Percentiles rank a stretch among this genome's conserved stretches.
Conservation (phyloP, 2,888 invertebrate genomes). For the Toxonevra muliebris region DNA sequence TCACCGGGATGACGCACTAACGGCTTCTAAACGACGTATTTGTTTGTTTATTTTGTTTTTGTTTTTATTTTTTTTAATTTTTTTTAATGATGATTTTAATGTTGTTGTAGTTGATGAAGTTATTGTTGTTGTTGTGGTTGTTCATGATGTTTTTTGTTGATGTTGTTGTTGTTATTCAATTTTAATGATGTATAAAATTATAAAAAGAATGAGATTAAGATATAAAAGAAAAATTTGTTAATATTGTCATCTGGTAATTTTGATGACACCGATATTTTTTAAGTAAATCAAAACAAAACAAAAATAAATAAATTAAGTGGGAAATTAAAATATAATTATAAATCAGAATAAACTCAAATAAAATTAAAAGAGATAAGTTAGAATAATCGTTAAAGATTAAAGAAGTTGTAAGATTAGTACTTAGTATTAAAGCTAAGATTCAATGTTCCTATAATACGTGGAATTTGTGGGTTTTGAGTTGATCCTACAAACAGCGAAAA, state of each 20-base stretch:
- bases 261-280: conserved; percentile 40
- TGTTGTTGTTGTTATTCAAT: conserved; percentile 36
- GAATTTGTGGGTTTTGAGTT: too few relatives aligned
- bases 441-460: too few relatives aligned
- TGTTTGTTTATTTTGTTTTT: conserved; percentile 27
- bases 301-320: too few relatives aligned
- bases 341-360: too few relatives aligned
- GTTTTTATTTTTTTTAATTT: conserved; percentile 12
- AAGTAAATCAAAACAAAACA: conserved; percentile 21
- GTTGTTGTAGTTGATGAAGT: conserved; percentile 28
- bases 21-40: conserved; percentile 75
- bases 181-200: too few relatives aligned
- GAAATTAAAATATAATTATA: too few relatives aligned
- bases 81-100: conserved; percentile 1
- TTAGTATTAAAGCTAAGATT: too few relatives aligned
- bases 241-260: conserved; percentile 46
- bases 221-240: background rate
- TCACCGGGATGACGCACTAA: conserved; percentile 84
- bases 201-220: too few relatives aligned
- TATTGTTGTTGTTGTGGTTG: conserved; percentile 21
- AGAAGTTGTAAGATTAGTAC: too few relatives aligned
- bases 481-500: too few relatives aligned
- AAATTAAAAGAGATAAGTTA: too few relatives aligned
- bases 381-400: too few relatives aligned
- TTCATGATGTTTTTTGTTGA: conserved; percentile 43